Conservation (phyloP, 2,113 vertebrate species). For the Microcebus lehilahytsara region DNA sequence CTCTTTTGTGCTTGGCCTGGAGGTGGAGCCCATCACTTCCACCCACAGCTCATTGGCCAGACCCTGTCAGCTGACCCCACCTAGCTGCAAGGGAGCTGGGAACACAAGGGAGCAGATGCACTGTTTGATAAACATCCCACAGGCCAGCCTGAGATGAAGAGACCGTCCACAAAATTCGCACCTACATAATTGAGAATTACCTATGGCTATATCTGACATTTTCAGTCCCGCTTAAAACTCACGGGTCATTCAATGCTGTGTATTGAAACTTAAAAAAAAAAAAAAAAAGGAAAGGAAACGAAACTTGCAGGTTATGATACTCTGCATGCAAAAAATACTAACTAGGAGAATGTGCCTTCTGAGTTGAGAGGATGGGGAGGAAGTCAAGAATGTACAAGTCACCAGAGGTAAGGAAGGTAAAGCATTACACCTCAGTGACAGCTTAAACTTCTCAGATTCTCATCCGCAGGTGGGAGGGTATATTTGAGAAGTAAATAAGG, state of each 20-base stretch:
- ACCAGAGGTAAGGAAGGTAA: background rate
- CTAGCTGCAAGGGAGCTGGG: background rate
- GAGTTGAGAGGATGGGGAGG: background rate
- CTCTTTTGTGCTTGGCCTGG: background rate
- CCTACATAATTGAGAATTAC: background rate
- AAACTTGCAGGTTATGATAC: too few species aligned
- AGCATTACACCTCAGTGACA: background rate
- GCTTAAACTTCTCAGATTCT: background rate
- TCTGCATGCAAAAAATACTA: background rate
- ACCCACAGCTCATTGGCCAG: background rate
- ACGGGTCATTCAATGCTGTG: background rate
- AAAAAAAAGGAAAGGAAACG: too few species aligned
- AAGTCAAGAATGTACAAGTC: background rate
- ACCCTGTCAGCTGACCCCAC: background rate
- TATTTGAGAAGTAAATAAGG: background rate
- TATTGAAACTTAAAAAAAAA: too few species aligned
- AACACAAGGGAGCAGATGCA: background rate
- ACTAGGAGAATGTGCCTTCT: background rate
- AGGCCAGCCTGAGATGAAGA: background rate
- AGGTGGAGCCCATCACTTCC: background rate
- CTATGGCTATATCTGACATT: background rate
- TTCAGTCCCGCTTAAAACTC: constrained; percentile 13
- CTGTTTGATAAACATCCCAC: background rate
- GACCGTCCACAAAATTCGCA: background rate
- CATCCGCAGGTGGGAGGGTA: background rate